These are phyloP conservation scores for Cinclus mexicanus DNA, from an alignment of 2,113 vertebrate genomes.

Conservation along the genomic window DNA sequence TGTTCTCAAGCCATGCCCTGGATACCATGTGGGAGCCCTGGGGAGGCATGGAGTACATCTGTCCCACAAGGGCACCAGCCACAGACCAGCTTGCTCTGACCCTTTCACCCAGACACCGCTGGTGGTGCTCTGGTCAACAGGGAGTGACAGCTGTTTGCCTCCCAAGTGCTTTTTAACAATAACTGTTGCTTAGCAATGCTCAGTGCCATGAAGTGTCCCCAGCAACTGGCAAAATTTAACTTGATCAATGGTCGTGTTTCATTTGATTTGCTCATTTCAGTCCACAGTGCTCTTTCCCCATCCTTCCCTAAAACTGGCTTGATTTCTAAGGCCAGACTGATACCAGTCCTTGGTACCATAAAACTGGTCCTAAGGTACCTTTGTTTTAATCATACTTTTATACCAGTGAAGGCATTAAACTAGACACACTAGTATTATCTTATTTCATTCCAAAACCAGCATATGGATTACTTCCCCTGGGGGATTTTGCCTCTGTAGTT, in stretches of 20 bases:
- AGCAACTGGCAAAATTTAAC: neutral
- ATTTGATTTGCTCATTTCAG: neutral
- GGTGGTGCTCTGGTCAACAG: neutral
- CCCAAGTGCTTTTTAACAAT: neutral
- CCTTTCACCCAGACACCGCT: neutral
- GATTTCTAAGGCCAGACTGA: neutral
- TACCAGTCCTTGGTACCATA: neutral
- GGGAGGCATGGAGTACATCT: rapidly evolving
- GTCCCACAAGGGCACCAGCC: rapidly evolving
- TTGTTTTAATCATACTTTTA: neutral
- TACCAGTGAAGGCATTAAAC: neutral
- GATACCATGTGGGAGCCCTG: rapidly evolving
- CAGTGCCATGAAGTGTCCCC: neutral
- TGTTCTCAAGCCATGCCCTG: rapidly evolving
- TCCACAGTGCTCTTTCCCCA: neutral
- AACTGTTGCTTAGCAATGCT: neutral
- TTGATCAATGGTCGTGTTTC: neutral
- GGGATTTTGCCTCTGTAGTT: neutral
- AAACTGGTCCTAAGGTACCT: neutral
- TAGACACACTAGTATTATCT: neutral
- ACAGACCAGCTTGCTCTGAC: neutral
- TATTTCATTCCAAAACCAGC: neutral
- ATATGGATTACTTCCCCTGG: neutral
- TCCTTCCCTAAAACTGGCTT: neutral
- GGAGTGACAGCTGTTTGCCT: neutral